phyloP scores from a whole-genome alignment of 2,888 invertebrate species.

The Temnothorax unifasciatus region DNA sequence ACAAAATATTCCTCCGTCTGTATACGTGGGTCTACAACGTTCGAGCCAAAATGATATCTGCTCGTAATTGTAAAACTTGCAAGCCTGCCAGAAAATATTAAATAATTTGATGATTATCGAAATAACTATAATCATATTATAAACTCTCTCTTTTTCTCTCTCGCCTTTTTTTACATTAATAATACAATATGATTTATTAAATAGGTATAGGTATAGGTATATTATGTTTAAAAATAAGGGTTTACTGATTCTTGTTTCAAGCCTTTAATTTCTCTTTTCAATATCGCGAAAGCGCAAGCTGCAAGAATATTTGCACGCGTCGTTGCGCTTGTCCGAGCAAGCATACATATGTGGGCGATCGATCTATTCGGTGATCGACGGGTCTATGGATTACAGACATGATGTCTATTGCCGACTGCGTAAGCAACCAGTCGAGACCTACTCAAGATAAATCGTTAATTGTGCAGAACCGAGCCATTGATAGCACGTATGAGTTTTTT shows the following conservation, averaged over 20 bases:
- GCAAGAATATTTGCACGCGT: constrained; percentile 21
- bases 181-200: not conserved
- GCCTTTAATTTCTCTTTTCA: not conserved
- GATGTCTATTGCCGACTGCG: constrained; percentile 28
- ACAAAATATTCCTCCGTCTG: not conserved
- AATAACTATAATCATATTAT: too few relatives aligned
- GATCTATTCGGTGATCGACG: constrained; percentile 61
- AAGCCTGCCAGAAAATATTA: too few relatives aligned
- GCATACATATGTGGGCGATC: constrained; percentile 65
- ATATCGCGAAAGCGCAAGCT: not conserved
- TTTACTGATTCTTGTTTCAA: not conserved
- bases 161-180: not conserved
- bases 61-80: too few relatives aligned
- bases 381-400: constrained; percentile 55
- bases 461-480: constrained; percentile 57
- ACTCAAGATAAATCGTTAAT: constrained; percentile 67
- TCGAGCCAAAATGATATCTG: too few relatives aligned
- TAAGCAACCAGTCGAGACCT: constrained; percentile 58
- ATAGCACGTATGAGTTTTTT: constrained; percentile 41
- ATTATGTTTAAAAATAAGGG: not conserved
- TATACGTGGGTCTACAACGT: too few relatives aligned
- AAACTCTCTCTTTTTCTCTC: not conserved
- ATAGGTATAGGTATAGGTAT: not conserved
- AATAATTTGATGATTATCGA: too few relatives aligned
- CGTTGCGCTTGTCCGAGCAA: constrained; percentile 39